Base-by-base conservation (phyloP, 2,888 invertebrate species). In the Tridacna gigas region DNA sequence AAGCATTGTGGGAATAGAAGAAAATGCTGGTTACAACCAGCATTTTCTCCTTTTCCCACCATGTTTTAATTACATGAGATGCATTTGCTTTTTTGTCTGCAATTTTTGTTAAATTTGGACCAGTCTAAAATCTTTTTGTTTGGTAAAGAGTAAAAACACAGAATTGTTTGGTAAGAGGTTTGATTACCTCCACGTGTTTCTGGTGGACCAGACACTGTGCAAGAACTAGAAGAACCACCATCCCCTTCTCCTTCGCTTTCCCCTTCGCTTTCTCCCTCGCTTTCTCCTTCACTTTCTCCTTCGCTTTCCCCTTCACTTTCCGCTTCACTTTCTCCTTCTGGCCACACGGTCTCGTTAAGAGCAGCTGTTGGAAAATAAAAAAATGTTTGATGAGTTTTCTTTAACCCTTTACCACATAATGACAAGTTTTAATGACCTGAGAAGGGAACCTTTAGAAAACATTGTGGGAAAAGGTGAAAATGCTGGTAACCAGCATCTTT, bases 171-270 rank as follows among this genome's bases (percentile, higher is more conserved):
- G n/a, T n/a, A n/a, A n/a, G n/a, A 7, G 26, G 28, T 5, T 18
- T 3, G n/a, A 63, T 75, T 63, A 75, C 75, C n/a, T 75, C 75
- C 75, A 12, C 63, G 13, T 63, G 63, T 75, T 37, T 61, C 63
- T 47, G 75, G 63, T 22, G 61, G 77, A 48, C 51, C 77, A 13
- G 25, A n/a, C 0, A 47, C n/a, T 22, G 45, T 69, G 28, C 69
- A 69, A 12, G 48, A 15, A 3, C 47, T 20, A 47, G 25, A 45
- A 12, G 48, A 26, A n/a, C 47, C 51, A 69, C 61, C 51, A 13
- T n/a, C 45, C 7, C n/a, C 74, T 67, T 65, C 80, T 20, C 73
- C 71, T 25, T 79, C 79, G 0, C 60, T 26, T 28, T 82, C 82
- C 0, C 45, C 51, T 48, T 77, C 81, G 1, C 67, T 28, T 60